Evolutionary conservation across 2,888 invertebrate species (phyloP), one percentile per base, ranked within the genome.

Genomic region (Nipponacmea schrenckii): DNA sequence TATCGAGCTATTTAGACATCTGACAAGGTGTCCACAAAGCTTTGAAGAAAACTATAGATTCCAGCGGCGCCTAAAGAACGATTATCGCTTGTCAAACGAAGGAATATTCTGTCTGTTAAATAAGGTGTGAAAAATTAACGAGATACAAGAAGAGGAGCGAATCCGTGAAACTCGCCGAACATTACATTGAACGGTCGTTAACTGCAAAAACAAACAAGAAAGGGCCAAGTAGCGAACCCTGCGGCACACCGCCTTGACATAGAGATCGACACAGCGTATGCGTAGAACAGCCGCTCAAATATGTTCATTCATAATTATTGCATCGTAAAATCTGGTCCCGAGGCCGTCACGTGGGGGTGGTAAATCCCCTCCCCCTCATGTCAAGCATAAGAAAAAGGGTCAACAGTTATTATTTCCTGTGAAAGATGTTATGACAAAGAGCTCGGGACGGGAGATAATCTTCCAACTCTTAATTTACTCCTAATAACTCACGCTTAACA

Each of bases 101-200:
- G 8, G 39, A 20, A 56, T 70, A 66, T 70, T 70, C 62, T 70
- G 46, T 24, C 27, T 64, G 50, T 64, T 65, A 65, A 70, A 70
- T 64, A 66, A 70, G 62, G 70, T 65, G 56, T 70, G 70, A 70
- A 70, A 62, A 70, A 70, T 70, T 70, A 70, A 70, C 70, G 70
- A 70, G 70, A 70, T 70, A 50, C 64, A 45, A 66, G 70, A 65
- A 65, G 65, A 65, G 56, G 56, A 66, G 64, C 56, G 65, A 66
- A 50, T 62, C 50, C 65, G 62, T 65, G 50, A 31, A 65, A 65
- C 62, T 65, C 62, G 62, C 31, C 44, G 17, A 39, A 70, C 70
- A 70, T 56, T 66, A 62, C 62, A 20, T 66, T 66, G 70, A 62
- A 65, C 65, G 70, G 66, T 65, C 44, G 70, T 50, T 70, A 48